A percentile compares a stretch with the other conserved stretches of the same genome.
Conservation (phyloP, 2,888 invertebrate genomes). For the Nematopogon swammerdamellus region DNA sequence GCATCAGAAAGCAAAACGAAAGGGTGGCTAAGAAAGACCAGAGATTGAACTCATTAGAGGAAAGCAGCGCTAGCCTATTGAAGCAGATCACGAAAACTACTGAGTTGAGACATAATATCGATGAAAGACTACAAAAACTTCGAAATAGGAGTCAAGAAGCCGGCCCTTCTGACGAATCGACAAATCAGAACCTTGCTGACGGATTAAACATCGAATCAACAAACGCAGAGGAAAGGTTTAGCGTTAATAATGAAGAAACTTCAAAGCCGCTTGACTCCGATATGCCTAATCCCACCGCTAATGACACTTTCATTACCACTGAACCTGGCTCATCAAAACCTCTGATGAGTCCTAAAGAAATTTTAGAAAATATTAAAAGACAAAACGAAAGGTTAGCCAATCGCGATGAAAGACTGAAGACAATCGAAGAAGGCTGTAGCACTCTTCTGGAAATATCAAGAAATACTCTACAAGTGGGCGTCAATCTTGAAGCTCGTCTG, state of each 20-base stretch:
- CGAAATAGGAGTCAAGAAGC: not conserved
- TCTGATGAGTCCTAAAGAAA: slow-evolving; percentile 5
- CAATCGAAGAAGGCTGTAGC: slow-evolving; percentile 22
- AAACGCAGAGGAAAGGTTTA: no score
- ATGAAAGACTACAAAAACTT: not conserved
- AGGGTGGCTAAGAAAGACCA: slow-evolving; percentile 22
- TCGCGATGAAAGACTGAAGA: slow-evolving; percentile 23
- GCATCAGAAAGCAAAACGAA: slow-evolving; percentile 21
- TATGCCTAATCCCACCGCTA: no score
- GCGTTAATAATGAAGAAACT: no score
- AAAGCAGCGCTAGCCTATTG: slow-evolving; percentile 16
- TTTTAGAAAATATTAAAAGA: slow-evolving; percentile 17
- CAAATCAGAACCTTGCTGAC: no score
- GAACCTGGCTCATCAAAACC: not conserved
- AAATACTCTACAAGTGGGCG: not conserved
- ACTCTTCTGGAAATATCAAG: slow-evolving; percentile 1
- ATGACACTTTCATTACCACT: no score
- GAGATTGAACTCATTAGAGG: slow-evolving; percentile 22
- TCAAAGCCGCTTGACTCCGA: no score
- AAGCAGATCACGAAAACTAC: slow-evolving; percentile 13
- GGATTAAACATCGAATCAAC: no score
- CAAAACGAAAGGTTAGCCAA: slow-evolving; percentile 22
- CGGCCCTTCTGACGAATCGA: no score
- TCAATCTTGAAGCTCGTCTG: not conserved
- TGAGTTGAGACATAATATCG: not conserved